Conservation (phyloP, 2,797 vertebrate genomes). For the Orestias chungarensis region DNA sequence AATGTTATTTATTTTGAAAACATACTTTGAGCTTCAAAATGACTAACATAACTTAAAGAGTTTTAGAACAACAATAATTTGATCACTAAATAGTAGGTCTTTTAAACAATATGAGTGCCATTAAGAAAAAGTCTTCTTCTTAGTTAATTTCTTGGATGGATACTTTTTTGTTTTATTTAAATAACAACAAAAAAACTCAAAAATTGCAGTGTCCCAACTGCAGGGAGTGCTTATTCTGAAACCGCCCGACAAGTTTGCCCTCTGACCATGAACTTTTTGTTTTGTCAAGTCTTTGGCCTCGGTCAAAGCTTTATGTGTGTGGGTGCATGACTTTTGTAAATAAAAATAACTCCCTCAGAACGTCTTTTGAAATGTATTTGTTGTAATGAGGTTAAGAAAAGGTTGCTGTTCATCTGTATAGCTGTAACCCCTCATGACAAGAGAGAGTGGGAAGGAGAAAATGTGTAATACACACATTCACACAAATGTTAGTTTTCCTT, state of each 20-base stretch:
- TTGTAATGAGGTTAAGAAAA: constrained; percentile 23
- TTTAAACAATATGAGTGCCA: too few relatives aligned
- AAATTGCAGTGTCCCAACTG: not conserved
- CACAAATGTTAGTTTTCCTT: not conserved
- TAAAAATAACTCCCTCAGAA: not conserved
- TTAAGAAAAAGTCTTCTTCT: too few relatives aligned
- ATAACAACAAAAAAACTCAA: too few relatives aligned
- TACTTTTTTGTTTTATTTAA: too few relatives aligned
- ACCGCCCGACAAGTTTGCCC: constrained; percentile 1
- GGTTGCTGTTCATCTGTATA: constrained; percentile 10
- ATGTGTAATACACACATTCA: not conserved
- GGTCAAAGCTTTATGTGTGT: not conserved
- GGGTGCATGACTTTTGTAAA: constrained; percentile 2
- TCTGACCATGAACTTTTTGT: constrained; percentile 28
- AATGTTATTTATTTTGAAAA: too few relatives aligned
- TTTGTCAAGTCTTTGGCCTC: too few relatives aligned
- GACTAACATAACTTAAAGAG: too few relatives aligned
- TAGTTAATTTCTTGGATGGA: too few relatives aligned
- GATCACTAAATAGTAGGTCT: too few relatives aligned
- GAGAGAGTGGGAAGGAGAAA: constrained; percentile 1
- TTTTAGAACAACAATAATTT: too few relatives aligned
- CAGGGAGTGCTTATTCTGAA: not conserved
- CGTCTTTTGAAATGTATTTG: constrained; percentile 18
- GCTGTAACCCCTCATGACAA: not conserved
- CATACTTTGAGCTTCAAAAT: too few relatives aligned